Evolutionary conservation across 37 sponge, comb jelly and placozoan species (phyloP).

Genomic region (Haliclona indistincta): DNA sequence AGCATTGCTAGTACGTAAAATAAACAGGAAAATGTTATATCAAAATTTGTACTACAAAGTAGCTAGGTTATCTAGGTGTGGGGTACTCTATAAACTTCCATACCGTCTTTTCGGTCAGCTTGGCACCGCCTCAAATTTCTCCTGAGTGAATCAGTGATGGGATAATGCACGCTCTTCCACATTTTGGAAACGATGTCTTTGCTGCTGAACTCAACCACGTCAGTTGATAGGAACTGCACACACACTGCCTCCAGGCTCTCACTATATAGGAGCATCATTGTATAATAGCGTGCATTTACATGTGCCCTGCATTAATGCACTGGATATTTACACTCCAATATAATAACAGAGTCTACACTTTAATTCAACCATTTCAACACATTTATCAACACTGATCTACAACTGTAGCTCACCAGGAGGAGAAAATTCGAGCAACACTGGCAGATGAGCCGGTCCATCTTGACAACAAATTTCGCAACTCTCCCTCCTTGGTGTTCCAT

Average conservation of each 20-base stretch:
- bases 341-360: no score
- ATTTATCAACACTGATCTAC: not conserved
- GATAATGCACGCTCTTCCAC: constrained; percentile 42
- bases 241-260: not conserved
- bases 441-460: constrained; percentile 12
- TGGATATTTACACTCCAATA: no score
- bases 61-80: no score
- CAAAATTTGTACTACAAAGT: no score
- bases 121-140: not conserved
- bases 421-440: constrained; percentile 5
- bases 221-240: not conserved
- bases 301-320: not conserved
- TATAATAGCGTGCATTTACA: not conserved
- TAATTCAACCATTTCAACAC: not conserved
- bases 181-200: constrained; percentile 10
- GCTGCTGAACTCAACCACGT: constrained; percentile 8
- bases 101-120: not conserved
- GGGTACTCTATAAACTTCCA: no score
- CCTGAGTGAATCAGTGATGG: constrained; percentile 33
- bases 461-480: not conserved
- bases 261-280: not conserved
- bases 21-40: not conserved
- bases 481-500: constrained; percentile 6
- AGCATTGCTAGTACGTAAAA: not conserved
- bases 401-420: constrained; percentile 15